These are phyloP conservation scores for Ctena decussata DNA, from an alignment of 2,888 invertebrate species.

Conservation along the genomic window DNA sequence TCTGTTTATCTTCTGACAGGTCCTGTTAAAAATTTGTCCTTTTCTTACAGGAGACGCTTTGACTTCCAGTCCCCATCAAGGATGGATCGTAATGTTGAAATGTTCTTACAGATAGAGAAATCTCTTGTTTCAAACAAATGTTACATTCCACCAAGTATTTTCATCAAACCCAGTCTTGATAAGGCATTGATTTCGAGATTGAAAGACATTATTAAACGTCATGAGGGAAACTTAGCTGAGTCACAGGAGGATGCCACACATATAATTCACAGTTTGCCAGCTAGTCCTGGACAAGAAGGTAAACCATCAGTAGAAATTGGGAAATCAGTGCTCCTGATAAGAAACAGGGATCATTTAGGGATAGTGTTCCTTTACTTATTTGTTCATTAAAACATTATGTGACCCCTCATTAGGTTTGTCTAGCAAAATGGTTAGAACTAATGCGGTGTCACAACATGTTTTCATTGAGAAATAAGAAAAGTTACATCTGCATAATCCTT, in stretches of 20 bases:
- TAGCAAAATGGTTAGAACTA: no score
- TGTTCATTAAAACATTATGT: no score
- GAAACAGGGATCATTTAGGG: no score
- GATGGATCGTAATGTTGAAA: constrained; percentile 96
- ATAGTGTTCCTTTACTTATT: no score
- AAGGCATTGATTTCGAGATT: constrained; percentile 91
- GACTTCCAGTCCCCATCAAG: constrained; percentile 94
- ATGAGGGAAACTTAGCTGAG: constrained; percentile 94
- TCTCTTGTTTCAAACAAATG: constrained; percentile 94
- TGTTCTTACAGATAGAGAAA: constrained; percentile 91
- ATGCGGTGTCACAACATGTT: no score
- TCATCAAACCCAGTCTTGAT: constrained; percentile 92
- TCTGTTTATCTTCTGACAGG: no score
- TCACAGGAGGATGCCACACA: constrained; percentile 97
- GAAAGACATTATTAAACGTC: constrained; percentile 95
- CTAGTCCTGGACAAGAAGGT: constrained; percentile 78
- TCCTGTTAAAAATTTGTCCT: no score
- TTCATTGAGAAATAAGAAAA: no score
- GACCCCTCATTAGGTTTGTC: no score
- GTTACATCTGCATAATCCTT: no score
- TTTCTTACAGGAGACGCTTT: constrained; percentile 92
- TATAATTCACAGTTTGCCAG: constrained; percentile 92
- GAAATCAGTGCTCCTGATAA: no score
- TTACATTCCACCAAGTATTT: constrained; percentile 93
- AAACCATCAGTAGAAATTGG: no score